These are phyloP conservation scores for Glaucomys volans DNA, from an alignment of 2,113 vertebrate species.

Conservation along the genomic window DNA sequence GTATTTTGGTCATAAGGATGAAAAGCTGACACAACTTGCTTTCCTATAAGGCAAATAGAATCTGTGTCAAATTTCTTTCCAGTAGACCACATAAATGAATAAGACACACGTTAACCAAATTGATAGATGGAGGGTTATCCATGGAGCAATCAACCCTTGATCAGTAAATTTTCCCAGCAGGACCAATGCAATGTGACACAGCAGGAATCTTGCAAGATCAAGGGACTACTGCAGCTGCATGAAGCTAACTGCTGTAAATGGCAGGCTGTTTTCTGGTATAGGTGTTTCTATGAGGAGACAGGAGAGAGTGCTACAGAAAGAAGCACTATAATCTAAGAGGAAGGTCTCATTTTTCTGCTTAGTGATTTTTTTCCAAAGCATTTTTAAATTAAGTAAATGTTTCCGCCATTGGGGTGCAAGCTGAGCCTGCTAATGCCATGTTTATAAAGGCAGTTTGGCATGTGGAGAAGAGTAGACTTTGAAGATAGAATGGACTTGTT, in stretches of 20 bases:
- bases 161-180: constrained; percentile 69
- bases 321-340: background rate
- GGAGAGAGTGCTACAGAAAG: background rate
- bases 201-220: constrained; percentile 10
- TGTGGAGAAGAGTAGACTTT: background rate
- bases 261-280: constrained; percentile 32
- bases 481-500: background rate
- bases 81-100: background rate
- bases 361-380: background rate
- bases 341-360: constrained; percentile 26
- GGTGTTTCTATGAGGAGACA: background rate
- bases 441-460: constrained; percentile 5
- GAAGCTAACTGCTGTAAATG: constrained; percentile 26
- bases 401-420: background rate
- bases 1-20: background rate
- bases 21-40: background rate
- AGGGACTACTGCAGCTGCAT: background rate
- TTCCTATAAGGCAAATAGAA: constrained; percentile 62
- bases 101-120: constrained; percentile 51
- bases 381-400: constrained; percentile 37
- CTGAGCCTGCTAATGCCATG: background rate
- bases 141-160: constrained; percentile 33
- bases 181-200: constrained; percentile 21
- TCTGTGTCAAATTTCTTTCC: constrained; percentile 34
- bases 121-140: constrained; percentile 59